These are phyloP conservation scores for Hydraecia micacea DNA, from an alignment of 2,888 invertebrate genomes.

Conservation along the genomic window DNA sequence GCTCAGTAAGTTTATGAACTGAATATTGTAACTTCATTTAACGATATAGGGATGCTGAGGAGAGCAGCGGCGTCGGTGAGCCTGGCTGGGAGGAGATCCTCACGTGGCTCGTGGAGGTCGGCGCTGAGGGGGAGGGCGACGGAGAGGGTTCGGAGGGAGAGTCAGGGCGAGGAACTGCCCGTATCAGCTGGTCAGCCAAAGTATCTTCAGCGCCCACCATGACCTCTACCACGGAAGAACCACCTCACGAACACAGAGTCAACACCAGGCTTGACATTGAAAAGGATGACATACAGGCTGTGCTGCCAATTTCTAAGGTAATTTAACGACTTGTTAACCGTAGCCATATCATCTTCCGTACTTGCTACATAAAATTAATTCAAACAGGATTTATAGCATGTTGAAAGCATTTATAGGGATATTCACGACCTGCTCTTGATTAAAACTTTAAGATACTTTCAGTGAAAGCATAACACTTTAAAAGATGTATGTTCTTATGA, in stretches of 20 bases:
- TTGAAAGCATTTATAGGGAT: slow-evolving; percentile 51
- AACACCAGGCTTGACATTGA: slow-evolving; percentile 96
- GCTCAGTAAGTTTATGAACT: slow-evolving; percentile 64
- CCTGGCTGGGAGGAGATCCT: slow-evolving; percentile 94
- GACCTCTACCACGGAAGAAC: slow-evolving; percentile 83
- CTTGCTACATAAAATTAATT: slow-evolving; percentile 48
- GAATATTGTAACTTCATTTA: slow-evolving; percentile 53
- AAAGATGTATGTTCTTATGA: slow-evolving; percentile 54
- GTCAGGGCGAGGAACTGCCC: slow-evolving; percentile 94
- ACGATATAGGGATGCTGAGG: slow-evolving; percentile 79
- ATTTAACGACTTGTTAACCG: slow-evolving; percentile 48
- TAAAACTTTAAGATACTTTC: slow-evolving; percentile 55
- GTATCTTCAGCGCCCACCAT: slow-evolving; percentile 80
- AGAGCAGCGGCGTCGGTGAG: slow-evolving; percentile 82
- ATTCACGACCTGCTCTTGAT: slow-evolving; percentile 56
- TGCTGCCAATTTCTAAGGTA: slow-evolving; percentile 98
- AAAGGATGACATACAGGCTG: slow-evolving; percentile 98
- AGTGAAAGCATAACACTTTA: slow-evolving; percentile 50
- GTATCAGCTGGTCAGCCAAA: slow-evolving; percentile 95
- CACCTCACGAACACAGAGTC: slow-evolving; percentile 91
- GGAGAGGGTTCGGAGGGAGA: slow-evolving; percentile 86
- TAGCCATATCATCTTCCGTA: slow-evolving; percentile 27
- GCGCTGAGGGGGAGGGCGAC: slow-evolving; percentile 92
- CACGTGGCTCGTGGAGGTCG: slow-evolving; percentile 97
- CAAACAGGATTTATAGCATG: slow-evolving; percentile 54